These are phyloP conservation scores for Scolopax mira DNA, from an alignment of 2,113 vertebrate species.

Conservation along the genomic window DNA sequence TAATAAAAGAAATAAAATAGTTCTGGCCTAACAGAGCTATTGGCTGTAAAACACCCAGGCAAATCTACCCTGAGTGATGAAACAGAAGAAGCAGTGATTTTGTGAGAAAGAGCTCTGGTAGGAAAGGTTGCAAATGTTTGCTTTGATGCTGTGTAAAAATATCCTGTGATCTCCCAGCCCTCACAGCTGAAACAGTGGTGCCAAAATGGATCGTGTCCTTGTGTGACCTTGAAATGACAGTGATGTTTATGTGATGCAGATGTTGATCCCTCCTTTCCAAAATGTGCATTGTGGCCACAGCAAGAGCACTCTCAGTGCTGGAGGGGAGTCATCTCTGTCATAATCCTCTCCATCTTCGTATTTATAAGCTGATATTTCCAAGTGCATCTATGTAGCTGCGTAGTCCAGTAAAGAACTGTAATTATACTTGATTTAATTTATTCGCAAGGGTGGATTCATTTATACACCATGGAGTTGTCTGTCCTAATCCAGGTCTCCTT, in stretches of 20 bases:
- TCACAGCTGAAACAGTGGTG: background rate
- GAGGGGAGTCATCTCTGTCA: background rate
- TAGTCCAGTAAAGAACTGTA: background rate
- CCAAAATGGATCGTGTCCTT: background rate
- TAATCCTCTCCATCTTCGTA: background rate
- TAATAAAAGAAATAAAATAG: background rate
- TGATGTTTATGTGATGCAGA: background rate
- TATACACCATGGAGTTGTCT: background rate
- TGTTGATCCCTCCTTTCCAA: background rate
- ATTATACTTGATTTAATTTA: slow-evolving; percentile 10
- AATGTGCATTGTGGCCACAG: background rate
- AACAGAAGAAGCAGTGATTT: background rate
- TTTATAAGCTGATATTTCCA: background rate
- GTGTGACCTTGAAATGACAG: background rate
- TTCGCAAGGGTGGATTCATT: background rate
- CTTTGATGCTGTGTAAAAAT: background rate
- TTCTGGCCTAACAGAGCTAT: background rate
- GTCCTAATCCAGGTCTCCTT: slow-evolving; percentile 12
- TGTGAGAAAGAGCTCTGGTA: background rate
- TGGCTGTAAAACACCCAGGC: background rate
- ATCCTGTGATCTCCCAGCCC: background rate
- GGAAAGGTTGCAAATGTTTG: background rate
- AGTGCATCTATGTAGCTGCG: background rate
- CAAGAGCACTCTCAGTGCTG: background rate
- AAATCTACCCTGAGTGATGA: background rate